These are phyloP conservation scores for Sparus aurata DNA, from an alignment of 2,797 vertebrate species.

Conservation along the genomic window DNA sequence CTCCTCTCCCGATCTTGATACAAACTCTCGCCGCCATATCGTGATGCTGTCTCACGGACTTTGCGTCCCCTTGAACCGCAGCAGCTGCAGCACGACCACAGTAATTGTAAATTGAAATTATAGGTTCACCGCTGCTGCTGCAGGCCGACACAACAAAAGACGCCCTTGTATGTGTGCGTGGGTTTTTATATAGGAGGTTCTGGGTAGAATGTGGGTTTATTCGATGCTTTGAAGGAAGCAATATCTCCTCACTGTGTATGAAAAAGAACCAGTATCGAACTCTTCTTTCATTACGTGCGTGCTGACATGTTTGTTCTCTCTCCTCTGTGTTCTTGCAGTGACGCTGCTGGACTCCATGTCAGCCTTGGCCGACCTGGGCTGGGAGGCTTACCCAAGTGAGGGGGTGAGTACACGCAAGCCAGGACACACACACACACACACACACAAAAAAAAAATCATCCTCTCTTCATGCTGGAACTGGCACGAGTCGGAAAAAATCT, in stretches of 20 bases:
- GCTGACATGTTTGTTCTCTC: conserved; percentile 43
- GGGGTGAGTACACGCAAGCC: conserved; percentile 85
- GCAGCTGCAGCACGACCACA: conserved; percentile 49
- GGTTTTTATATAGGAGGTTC: conserved; percentile 24
- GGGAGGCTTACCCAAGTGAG: conserved; percentile 89
- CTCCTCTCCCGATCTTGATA: conserved; percentile 2
- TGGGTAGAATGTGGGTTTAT: neutral
- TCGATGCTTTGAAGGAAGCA: conserved; percentile 19
- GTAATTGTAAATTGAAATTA: conserved; percentile 53
- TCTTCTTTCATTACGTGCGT: neutral
- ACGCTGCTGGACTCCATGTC: conserved; percentile 90
- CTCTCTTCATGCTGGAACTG: conserved; percentile 10
- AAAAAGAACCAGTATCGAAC: too few relatives aligned
- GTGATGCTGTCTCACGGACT: conserved; percentile 31
- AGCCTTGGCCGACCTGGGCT: conserved; percentile 88
- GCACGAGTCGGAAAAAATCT: conserved; percentile 27
- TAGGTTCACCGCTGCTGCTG: conserved; percentile 49
- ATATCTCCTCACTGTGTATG: neutral
- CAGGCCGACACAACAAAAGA: conserved; percentile 47
- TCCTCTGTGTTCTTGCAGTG: conserved; percentile 76
- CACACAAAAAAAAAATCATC: conserved; percentile 19
- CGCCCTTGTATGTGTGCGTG: conserved; percentile 24
- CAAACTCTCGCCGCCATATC: conserved; percentile 5
- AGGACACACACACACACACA: conserved; percentile 23
- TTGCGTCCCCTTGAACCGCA: conserved; percentile 46